phyloP scores from a whole-genome alignment of 2,888 invertebrate species.

The Parnassius mnemosyne region DNA sequence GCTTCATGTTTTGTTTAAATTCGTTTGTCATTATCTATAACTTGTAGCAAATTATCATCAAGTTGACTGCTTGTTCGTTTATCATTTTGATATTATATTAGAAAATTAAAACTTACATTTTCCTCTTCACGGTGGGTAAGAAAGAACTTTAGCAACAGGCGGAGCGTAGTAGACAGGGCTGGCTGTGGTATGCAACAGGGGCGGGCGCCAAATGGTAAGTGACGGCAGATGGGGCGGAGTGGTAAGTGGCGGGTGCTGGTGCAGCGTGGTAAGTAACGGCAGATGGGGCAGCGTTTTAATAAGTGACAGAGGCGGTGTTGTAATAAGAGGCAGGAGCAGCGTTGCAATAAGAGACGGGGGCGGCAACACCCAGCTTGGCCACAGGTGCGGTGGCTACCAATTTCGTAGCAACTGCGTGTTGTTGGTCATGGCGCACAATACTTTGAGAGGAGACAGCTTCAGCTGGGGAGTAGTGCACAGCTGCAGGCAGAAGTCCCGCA shows the following conservation, averaged over 20 bases:
- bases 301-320: slow-evolving; percentile 35
- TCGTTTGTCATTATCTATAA: too few relatives aligned
- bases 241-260: slow-evolving; percentile 17
- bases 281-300: slow-evolving; percentile 11
- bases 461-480: slow-evolving; percentile 54
- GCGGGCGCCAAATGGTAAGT: slow-evolving; percentile 29
- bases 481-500: slow-evolving; percentile 49
- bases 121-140: slow-evolving; percentile 40
- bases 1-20: too few relatives aligned
- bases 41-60: too few relatives aligned
- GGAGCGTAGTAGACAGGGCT: slow-evolving; percentile 35
- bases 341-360: slow-evolving; percentile 35
- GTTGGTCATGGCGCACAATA: slow-evolving; percentile 57
- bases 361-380: slow-evolving; percentile 35
- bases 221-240: slow-evolving; percentile 4
- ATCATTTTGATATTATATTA: too few relatives aligned
- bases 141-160: slow-evolving; percentile 41
- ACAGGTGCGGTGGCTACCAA: slow-evolving; percentile 37
- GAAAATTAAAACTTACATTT: slow-evolving; percentile 31
- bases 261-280: slow-evolving; percentile 36
- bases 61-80: too few relatives aligned
- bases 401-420: slow-evolving; percentile 40
- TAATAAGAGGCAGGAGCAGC: slow-evolving; percentile 45
- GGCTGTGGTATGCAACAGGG: background rate
- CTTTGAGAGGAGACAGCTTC: slow-evolving; percentile 55